Percentiles rank a stretch among this genome's conserved stretches.
phyloP scores from a whole-genome alignment of 2,888 invertebrate genomes.

The Herminia tarsipennalis region DNA sequence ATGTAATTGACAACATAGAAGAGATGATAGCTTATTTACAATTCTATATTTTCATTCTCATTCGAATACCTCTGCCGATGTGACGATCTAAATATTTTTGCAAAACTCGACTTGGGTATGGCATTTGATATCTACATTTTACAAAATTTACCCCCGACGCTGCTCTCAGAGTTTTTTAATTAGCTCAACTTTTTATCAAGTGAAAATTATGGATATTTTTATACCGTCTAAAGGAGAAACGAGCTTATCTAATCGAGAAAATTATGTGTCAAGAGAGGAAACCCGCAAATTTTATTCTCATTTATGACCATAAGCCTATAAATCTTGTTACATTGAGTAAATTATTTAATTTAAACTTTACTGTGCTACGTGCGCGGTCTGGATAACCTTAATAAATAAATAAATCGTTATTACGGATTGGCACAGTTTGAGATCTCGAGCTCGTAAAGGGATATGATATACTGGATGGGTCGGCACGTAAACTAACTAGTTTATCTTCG shows the following conservation, averaged over 20 bases:
- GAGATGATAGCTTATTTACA: constrained; percentile 39
- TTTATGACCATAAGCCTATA: not conserved
- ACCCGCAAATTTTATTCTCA: constrained; percentile 1
- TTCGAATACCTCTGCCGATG: constrained; percentile 22
- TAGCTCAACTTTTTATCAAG: constrained; percentile 15
- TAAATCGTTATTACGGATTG: constrained; percentile 2
- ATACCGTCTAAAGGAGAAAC: constrained; percentile 7
- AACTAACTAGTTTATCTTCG: constrained; percentile 32
- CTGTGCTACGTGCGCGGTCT: not conserved
- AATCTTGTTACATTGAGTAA: not conserved
- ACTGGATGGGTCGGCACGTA: constrained; percentile 9
- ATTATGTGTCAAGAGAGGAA: constrained; percentile 11
- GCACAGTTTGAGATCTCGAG: not conserved
- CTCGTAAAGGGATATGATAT: constrained; percentile 4
- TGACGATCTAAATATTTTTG: constrained; percentile 29
- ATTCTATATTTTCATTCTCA: constrained; percentile 32
- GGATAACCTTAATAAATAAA: constrained; percentile 6
- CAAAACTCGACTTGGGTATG: constrained; percentile 12
- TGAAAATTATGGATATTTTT: constrained; percentile 16
- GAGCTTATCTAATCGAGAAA: constrained; percentile 16
- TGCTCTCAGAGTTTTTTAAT: constrained; percentile 22
- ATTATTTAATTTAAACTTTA: not conserved
- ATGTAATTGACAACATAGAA: constrained; percentile 43
- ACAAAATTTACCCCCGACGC: constrained; percentile 18
- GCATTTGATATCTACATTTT: constrained; percentile 17